Conservation (phyloP, 1,140 invertebrate species). For the Heliconius melpomene region DNA sequence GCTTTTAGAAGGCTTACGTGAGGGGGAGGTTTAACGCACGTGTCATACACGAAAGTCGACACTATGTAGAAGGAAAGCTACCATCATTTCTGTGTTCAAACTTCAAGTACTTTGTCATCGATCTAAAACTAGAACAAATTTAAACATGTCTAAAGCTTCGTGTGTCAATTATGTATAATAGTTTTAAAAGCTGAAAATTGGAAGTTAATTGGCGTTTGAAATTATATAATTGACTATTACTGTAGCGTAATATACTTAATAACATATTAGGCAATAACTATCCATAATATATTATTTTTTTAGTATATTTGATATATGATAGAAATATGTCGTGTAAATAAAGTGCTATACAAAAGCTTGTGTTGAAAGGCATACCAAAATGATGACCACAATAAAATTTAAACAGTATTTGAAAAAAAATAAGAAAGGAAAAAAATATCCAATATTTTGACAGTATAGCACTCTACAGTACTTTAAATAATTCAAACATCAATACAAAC, state of each 20-base stretch:
- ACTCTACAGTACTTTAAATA: background rate
- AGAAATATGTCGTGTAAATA: too few species aligned
- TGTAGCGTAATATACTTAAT: background rate
- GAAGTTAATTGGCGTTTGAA: background rate
- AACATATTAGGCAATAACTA: too few species aligned
- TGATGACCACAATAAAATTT: too few species aligned
- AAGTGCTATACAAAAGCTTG: too few species aligned
- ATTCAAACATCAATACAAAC: constrained; percentile 24
- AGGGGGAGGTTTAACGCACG: constrained; percentile 37
- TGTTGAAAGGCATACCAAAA: too few species aligned
- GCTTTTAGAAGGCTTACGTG: constrained; percentile 34
- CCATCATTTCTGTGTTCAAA: constrained; percentile 28
- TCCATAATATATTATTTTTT: too few species aligned
- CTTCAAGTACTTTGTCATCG: constrained; percentile 25
- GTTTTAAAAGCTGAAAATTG: background rate
- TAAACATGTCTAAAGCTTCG: background rate
- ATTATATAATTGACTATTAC: background rate
- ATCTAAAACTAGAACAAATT: constrained; percentile 14
- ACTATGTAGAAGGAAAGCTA: constrained; percentile 37
- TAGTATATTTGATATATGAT: too few species aligned
- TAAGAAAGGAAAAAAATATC: background rate
- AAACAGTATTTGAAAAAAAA: background rate
- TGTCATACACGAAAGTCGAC: constrained; percentile 38
- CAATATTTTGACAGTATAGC: background rate
- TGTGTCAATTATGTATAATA: background rate